Evolutionary conservation across 2,888 invertebrate genomes (phyloP), one percentile per base, ranked within the genome.

Genomic region (Coleophora deauratella): DNA sequence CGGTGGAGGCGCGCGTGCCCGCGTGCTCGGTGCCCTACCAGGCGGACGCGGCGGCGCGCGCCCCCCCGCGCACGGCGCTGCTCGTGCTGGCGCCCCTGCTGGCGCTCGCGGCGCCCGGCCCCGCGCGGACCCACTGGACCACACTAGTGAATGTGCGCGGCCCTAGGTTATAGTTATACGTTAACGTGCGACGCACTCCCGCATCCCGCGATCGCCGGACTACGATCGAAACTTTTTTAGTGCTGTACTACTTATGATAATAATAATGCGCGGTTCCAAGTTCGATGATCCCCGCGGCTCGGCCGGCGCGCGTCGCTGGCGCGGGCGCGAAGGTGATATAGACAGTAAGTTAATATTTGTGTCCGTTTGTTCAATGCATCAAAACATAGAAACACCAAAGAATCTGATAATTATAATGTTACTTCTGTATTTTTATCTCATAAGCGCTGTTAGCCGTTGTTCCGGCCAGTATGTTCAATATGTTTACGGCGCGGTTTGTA

Each of bases 1-100:
- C 93, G 86, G 88, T 91, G 78, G 86, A 90, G 87, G 84, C 91
- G 90, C 87, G 91, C 87, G 84, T 91, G 54, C 62, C 80, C 39
- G 56, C 72, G 41, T 85, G 93, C 86, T 92, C 93, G 81, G 93
- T 93, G 87, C 94, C 94, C 75, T 93, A 93, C 86, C 90, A 90
- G 85, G 93, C 88, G 72, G 91, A 91, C 66, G 60, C 67, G 39
- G 52, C 62, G 36, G 62, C 66, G 37, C 46, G 52, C 41, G 41
- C 54, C 44, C 42, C 51, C 32, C 48, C 44, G 28, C 52, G 43
- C 51, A 56, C 47, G 42, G 59, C 49, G 44, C 57, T 52, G 36
- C 55, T 46, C 46, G 50, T 49, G 35, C 48, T 51, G 37, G 57
- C 56, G 33, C 60, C 67, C 34, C 44, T 65, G 47, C 56, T 66